phyloP scores from a whole-genome alignment of 2,888 invertebrate species.

The Baronia brevicornis region DNA sequence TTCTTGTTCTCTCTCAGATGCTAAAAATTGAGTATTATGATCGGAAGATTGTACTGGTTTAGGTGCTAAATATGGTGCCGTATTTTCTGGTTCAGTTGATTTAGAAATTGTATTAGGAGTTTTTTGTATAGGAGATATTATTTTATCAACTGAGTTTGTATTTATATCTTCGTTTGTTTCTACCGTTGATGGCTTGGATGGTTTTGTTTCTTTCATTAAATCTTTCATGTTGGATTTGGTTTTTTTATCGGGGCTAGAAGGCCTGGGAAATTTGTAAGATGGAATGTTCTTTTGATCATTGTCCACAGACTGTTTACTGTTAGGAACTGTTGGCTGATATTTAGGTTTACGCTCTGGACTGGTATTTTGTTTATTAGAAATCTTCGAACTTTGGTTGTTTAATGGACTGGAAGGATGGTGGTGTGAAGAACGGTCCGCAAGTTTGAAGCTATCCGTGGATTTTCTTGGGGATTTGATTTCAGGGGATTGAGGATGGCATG shows the following conservation, averaged over 20 bases:
- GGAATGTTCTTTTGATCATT: constrained; percentile 9
- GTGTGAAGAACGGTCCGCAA: not conserved
- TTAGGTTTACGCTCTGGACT: constrained; percentile 6
- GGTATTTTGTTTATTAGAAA: constrained; percentile 1
- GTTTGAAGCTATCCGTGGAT: no score
- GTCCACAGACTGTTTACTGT: constrained; percentile 3
- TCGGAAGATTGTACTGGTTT: constrained; percentile 9
- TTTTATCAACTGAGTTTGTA: constrained; percentile 14
- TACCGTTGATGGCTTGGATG: constrained; percentile 5
- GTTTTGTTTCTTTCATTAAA: constrained; percentile 10
- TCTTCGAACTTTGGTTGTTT: constrained; percentile 10
- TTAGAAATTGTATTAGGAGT: constrained; percentile 18
- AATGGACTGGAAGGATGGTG: not conserved
- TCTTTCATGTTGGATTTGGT: constrained; percentile 1
- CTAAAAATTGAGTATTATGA: constrained; percentile 35
- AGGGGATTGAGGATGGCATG: constrained; percentile 7
- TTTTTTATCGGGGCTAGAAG: constrained; percentile 18
- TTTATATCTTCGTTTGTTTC: constrained; percentile 4
- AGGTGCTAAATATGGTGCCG: constrained; percentile 19
- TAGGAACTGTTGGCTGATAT: not conserved
- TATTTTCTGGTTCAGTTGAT: constrained; percentile 23
- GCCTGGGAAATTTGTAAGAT: constrained; percentile 8
- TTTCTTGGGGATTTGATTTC: not conserved
- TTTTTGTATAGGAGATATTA: constrained; percentile 19
- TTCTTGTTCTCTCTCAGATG: constrained; percentile 55